Evolutionary conservation across 2,797 vertebrate genomes (phyloP).

Genomic region (Rhinichthys osculus): DNA sequence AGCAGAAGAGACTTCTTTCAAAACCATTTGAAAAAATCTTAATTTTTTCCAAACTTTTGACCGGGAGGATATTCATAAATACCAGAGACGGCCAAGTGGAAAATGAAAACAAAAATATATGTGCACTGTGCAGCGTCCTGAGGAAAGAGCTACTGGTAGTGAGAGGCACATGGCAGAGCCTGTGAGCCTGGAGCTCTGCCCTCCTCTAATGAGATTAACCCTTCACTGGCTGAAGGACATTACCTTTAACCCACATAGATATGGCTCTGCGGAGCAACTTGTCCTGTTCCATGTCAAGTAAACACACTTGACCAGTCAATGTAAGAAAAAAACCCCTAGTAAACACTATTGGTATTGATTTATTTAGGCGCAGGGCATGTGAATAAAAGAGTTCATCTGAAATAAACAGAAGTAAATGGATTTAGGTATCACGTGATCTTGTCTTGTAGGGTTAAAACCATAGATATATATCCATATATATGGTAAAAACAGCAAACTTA

Average conservation of each 20-base stretch:
- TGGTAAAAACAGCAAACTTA: neutral
- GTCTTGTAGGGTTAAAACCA: neutral
- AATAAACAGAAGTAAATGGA: neutral
- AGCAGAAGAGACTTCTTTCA: neutral
- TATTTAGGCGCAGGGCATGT: neutral
- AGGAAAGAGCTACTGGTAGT: neutral
- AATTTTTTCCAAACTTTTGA: neutral
- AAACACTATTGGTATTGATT: neutral
- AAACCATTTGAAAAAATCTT: neutral
- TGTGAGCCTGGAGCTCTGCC: conserved; percentile 23
- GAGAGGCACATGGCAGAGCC: conserved; percentile 9
- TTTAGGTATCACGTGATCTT: neutral
- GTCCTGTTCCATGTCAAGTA: neutral
- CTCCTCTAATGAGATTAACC: conserved; percentile 49
- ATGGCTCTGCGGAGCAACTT: conserved; percentile 9
- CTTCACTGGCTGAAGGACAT: conserved; percentile 60
- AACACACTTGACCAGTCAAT: neutral
- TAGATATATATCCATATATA: too few relatives aligned
- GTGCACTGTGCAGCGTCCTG: neutral
- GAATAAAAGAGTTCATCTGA: neutral
- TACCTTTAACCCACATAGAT: conserved; percentile 61
- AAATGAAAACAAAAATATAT: neutral
- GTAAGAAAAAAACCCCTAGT: neutral
- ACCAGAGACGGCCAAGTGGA: neutral
- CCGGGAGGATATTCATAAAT: neutral